These are phyloP conservation scores for Leuciscus idus DNA, from an alignment of 2,113 vertebrate species.

Conservation along the genomic window DNA sequence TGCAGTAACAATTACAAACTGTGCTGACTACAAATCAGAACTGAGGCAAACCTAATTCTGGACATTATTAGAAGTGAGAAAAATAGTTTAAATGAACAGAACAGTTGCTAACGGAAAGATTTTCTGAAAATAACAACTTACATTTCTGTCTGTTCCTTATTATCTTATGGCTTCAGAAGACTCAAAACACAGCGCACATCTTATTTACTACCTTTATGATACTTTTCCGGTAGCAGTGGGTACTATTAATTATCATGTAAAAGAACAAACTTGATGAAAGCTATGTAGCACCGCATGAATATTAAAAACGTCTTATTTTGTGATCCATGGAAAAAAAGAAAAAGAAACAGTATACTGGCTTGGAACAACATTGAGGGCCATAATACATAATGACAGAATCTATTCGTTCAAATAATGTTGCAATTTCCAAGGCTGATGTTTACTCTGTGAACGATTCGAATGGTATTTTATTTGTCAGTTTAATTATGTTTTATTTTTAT, in stretches of 20 bases:
- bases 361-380: too few species aligned
- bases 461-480: neutral
- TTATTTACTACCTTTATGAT: neutral
- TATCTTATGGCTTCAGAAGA: neutral
- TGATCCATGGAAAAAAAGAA: too few species aligned
- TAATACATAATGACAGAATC: neutral
- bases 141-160: neutral
- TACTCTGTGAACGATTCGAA: neutral
- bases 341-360: too few species aligned
- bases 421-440: neutral
- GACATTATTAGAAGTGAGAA: neutral
- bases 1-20: neutral
- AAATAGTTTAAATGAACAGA: too few species aligned
- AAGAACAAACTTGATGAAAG: too few species aligned
- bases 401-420: neutral
- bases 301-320: neutral
- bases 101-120: neutral
- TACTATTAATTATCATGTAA: neutral
- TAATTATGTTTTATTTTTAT: constrained; percentile 26
- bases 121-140: neutral
- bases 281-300: neutral
- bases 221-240: neutral
- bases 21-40: neutral
- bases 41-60: neutral
- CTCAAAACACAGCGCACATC: neutral